Percentiles rank a stretch among this genome's conserved stretches.
Conservation (phyloP, 2,888 invertebrate species). For the Mythimna lalbum region DNA sequence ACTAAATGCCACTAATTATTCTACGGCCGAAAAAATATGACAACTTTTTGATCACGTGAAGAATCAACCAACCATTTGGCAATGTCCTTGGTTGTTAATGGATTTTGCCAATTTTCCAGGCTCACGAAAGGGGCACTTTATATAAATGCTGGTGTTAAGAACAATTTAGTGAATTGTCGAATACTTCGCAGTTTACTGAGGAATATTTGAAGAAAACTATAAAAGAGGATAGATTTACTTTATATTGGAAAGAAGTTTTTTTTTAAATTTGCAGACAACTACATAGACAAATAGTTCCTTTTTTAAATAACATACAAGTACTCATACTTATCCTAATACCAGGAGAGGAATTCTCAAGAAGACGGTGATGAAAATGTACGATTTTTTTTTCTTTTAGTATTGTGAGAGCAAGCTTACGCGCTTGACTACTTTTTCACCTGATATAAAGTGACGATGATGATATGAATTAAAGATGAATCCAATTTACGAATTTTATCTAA, state of each 20-base stretch:
- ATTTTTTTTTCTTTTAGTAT: too few relatives aligned
- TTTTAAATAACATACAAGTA: not conserved
- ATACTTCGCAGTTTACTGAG: not conserved
- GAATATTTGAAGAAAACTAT: not conserved
- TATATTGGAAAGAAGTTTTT: not conserved
- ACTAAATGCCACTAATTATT: not conserved
- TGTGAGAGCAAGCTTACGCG: too few relatives aligned
- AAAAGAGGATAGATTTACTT: too few relatives aligned
- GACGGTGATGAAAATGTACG: too few relatives aligned
- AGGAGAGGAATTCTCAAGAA: too few relatives aligned
- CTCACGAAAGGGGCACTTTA: conserved; percentile 11
- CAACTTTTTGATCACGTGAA: not conserved
- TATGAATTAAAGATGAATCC: too few relatives aligned
- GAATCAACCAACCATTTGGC: not conserved
- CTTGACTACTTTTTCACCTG: too few relatives aligned
- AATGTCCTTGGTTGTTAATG: conserved; percentile 8
- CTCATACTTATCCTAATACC: too few relatives aligned
- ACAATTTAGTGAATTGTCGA: conserved; percentile 16
- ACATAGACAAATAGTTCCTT: too few relatives aligned
- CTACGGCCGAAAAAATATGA: not conserved
- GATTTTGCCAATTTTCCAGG: conserved; percentile 1
- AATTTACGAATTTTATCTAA: too few relatives aligned
- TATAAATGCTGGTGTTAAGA: conserved; percentile 22
- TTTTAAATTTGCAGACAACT: not conserved
- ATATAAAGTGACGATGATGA: too few relatives aligned